Evolutionary conservation across 2,113 vertebrate species (phyloP).

Genomic region (Ctenomys sociabilis): DNA sequence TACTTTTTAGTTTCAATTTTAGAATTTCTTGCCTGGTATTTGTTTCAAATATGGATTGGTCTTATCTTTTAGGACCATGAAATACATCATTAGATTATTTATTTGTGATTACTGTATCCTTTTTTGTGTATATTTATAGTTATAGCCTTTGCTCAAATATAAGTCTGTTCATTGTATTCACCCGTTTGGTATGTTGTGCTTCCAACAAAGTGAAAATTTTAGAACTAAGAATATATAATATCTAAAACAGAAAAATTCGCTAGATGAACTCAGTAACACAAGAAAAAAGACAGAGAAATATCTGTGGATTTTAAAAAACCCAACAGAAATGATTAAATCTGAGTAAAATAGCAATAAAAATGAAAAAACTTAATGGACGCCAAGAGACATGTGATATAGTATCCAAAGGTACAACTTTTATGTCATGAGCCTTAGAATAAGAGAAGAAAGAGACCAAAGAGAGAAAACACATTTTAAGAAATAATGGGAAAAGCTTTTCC

Average conservation of each 20-base stretch:
- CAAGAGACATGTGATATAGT: not conserved
- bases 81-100: not conserved
- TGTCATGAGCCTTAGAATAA: not conserved
- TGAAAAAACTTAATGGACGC: not conserved
- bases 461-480: constrained; percentile 50
- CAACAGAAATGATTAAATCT: not conserved
- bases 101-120: not conserved
- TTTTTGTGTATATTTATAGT: not conserved
- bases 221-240: not conserved
- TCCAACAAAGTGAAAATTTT: not conserved
- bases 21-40: not conserved
- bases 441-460: not conserved
- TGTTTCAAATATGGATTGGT: not conserved
- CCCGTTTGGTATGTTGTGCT: not conserved
- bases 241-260: not conserved
- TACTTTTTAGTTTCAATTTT: not conserved
- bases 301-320: constrained; percentile 15
- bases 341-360: constrained; percentile 40
- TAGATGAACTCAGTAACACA: not conserved
- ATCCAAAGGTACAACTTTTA: not conserved
- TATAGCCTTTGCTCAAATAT: not conserved
- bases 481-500: not conserved
- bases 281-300: not conserved
- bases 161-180: not conserved
- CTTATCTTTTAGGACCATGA: not conserved